These are phyloP conservation scores for Sylvicola fuscatus DNA, from an alignment of 2,888 invertebrate genomes.

Conservation along the genomic window DNA sequence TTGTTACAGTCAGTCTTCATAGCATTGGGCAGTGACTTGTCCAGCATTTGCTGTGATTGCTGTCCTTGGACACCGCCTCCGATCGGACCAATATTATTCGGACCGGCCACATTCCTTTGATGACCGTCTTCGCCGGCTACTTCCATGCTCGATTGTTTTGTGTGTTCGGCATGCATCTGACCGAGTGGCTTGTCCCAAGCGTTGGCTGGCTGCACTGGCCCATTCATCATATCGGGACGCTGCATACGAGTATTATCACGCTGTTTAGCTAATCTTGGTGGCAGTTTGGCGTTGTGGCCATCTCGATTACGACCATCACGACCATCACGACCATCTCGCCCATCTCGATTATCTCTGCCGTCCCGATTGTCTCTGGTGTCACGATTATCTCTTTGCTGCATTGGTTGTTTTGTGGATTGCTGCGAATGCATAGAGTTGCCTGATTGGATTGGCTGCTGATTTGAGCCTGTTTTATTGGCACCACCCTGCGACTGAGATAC, in stretches of 20 bases:
- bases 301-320: slow-evolving; percentile 10
- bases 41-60: neutral
- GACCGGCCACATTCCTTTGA: no score
- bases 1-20: slow-evolving; percentile 13
- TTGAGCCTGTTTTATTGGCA: no score
- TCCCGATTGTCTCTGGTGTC: slow-evolving; percentile 16
- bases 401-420: slow-evolving; percentile 17
- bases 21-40: slow-evolving; percentile 1
- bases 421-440: no score
- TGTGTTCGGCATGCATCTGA: neutral
- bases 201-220: slow-evolving; percentile 41
- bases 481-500: no score
- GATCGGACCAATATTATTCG: no score
- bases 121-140: neutral
- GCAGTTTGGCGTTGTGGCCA: slow-evolving; percentile 25
- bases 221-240: slow-evolving; percentile 8
- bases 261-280: slow-evolving; percentile 61
- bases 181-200: slow-evolving; percentile 57
- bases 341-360: slow-evolving; percentile 18
- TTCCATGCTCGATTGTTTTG: neutral
- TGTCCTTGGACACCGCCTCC: neutral
- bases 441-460: no score
- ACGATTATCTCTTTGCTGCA: slow-evolving; percentile 26
- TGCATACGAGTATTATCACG: slow-evolving; percentile 27
- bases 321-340: slow-evolving; percentile 13